phyloP scores from a whole-genome alignment of 2,113 vertebrate species.

The Grantiella picta region DNA sequence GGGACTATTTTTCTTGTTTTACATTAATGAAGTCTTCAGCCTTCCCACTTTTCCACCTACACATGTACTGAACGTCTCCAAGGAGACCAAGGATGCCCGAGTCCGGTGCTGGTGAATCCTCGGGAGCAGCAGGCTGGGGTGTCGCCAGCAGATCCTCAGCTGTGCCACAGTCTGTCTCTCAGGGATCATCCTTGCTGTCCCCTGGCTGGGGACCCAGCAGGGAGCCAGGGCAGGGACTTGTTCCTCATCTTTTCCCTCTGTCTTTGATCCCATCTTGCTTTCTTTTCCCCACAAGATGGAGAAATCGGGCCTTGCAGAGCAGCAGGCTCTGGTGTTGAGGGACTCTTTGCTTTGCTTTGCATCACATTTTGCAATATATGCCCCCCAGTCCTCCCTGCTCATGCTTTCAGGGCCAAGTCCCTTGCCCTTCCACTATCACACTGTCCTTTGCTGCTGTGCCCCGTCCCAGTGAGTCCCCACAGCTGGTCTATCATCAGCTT shows the following conservation, averaged over 20 bases:
- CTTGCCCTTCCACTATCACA: accelerated
- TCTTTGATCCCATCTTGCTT: neutral
- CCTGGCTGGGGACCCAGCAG: neutral
- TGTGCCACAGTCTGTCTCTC: constrained; percentile 24
- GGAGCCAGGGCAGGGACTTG: neutral
- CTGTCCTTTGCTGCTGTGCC: neutral
- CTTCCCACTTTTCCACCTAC: constrained; percentile 81
- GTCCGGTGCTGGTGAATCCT: constrained; percentile 73
- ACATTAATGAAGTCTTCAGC: constrained; percentile 81
- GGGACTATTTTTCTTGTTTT: constrained; percentile 79
- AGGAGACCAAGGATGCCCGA: constrained; percentile 73
- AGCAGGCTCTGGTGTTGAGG: neutral
- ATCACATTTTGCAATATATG: neutral
- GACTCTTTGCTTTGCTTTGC: neutral
- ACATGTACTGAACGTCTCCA: constrained; percentile 80
- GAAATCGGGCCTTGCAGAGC: accelerated
- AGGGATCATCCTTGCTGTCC: neutral
- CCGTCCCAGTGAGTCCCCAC: accelerated
- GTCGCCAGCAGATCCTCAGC: constrained; percentile 40
- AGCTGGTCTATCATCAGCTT: neutral
- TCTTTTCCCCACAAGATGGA: neutral
- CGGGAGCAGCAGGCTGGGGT: constrained; percentile 49
- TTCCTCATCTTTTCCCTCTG: neutral
- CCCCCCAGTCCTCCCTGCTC: neutral
- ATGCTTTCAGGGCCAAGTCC: neutral